phyloP scores from a whole-genome alignment of 2,888 invertebrate species.

The Miltochrista miniata region DNA sequence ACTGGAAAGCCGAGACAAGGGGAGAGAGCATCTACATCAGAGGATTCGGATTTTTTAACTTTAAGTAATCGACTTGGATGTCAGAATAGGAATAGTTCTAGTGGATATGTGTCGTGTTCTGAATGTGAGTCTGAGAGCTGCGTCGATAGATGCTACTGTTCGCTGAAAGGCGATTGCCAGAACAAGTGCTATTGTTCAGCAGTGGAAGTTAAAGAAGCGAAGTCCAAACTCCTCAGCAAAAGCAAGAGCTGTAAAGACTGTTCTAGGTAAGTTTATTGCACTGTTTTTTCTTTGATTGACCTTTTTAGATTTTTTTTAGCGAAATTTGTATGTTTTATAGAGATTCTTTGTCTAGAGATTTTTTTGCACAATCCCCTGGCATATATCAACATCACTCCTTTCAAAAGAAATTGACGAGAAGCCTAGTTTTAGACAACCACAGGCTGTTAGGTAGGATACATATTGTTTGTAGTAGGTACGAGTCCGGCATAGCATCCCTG shows the following conservation, averaged over 20 bases:
- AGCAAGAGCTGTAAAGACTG: constrained; percentile 74
- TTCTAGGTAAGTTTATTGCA: constrained; percentile 64
- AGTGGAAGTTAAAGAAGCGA: constrained; percentile 71
- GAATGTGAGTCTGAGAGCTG: constrained; percentile 95
- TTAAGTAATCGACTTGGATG: constrained; percentile 84
- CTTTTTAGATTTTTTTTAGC: not conserved
- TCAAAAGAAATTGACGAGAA: too few species aligned
- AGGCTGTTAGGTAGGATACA: too few species aligned
- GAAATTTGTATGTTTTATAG: too few species aligned
- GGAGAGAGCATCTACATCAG: constrained; percentile 85
- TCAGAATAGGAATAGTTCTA: constrained; percentile 85
- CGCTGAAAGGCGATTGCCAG: constrained; percentile 84
- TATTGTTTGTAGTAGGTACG: too few species aligned
- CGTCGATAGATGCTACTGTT: constrained; percentile 94
- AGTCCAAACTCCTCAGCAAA: constrained; percentile 58
- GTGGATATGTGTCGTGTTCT: constrained; percentile 93
- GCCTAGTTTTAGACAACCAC: too few species aligned
- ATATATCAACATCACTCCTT: too few species aligned
- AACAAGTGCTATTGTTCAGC: constrained; percentile 86
- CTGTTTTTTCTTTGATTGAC: not conserved
- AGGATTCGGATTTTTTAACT: constrained; percentile 84
- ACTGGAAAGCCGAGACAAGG: constrained; percentile 79
- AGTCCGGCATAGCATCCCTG: too few species aligned
- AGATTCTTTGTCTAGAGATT: too few species aligned
- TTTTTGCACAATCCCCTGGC: too few species aligned